A percentile compares a stretch with the other conserved stretches of the same genome.
Evolutionary conservation across 2,797 vertebrate species (phyloP).

Genomic region (Antrozous pallidus): DNA sequence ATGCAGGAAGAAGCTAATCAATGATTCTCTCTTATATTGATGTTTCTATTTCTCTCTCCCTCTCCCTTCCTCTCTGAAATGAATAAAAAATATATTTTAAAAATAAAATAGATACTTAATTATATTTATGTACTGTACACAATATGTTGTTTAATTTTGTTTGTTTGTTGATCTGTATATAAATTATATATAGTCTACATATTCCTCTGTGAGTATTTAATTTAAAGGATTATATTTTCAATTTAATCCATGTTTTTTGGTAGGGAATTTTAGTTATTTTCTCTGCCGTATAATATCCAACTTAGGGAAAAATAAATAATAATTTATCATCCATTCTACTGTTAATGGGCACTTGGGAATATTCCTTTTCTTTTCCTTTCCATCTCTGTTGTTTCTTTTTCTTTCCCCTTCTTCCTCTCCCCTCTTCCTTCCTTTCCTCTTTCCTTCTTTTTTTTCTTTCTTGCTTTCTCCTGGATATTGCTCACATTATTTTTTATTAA

Average conservation of each 20-base stretch:
- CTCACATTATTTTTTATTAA: not conserved
- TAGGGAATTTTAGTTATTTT: not conserved
- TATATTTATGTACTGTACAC: not conserved
- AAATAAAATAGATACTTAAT: no score
- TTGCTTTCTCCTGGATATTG: not conserved
- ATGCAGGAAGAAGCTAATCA: no score
- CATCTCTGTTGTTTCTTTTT: not conserved
- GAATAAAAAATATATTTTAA: no score
- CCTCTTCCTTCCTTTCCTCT: not conserved
- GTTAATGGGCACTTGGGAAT: not conserved
- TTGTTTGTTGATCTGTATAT: not conserved
- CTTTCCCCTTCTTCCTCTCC: no score
- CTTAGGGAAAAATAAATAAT: not conserved
- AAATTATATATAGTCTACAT: not conserved
- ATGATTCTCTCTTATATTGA: no score
- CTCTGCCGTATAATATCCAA: not conserved
- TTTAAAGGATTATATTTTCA: not conserved
- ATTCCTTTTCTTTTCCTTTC: not conserved
- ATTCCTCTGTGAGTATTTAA: not conserved
- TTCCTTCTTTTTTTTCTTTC: not conserved
- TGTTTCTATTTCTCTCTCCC: no score
- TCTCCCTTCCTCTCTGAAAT: no score
- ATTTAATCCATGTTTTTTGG: not conserved
- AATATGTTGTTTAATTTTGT: not conserved
- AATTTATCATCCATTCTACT: not conserved